Base-by-base conservation (phyloP, 30 jellyfish, hydroid and myxozoan species). In the Cassiopea xamachana region DNA sequence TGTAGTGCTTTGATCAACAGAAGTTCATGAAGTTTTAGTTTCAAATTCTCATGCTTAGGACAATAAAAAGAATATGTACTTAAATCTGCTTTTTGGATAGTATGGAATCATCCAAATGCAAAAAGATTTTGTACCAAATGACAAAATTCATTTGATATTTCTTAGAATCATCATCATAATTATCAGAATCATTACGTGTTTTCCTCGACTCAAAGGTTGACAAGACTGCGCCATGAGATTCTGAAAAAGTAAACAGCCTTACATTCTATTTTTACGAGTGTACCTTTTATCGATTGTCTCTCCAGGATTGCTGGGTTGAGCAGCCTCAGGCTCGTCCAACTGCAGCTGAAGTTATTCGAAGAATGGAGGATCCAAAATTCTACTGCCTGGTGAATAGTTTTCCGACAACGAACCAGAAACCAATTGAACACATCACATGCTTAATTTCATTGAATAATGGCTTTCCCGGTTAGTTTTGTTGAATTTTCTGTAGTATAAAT, bases 251-350 rank as follows among this genome's bases (percentile, higher is more conserved):
- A 27, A 55, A 55, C 0, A 55, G 0, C 64, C 64, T 5, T 72
- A 7, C 39, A 17, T 71, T 71, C 17, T 16, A 14, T 7, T 51
- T 46, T 48, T 43, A 15, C 19, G 39, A 27, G 39, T 59, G 0
- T 59, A 6, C 14, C 69, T 7, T 59, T 59, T 6, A 7, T 14
- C 69, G 14, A 59, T 64, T 14, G 74, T 4, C 82, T 48, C 17
- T 17, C 7, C 19, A 96, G 99, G 99, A 96, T 50, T 96, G 99
- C 77, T 96, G 99, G 99, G 90, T 87, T 7, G 83, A 61, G 45
- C 86, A 87, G 51, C 99, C 99, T 18, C 87, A 39, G 49, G 46
- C 92, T 60, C 94, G 99, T 15, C 99, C 99, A 2, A 44, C 99
- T 48, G 93, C 97, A 12, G 43, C 50, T 8, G 96, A 92, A 17